Evolutionary conservation across 2,113 vertebrate species (phyloP).

Genomic region (Hypomesus transpacificus): DNA sequence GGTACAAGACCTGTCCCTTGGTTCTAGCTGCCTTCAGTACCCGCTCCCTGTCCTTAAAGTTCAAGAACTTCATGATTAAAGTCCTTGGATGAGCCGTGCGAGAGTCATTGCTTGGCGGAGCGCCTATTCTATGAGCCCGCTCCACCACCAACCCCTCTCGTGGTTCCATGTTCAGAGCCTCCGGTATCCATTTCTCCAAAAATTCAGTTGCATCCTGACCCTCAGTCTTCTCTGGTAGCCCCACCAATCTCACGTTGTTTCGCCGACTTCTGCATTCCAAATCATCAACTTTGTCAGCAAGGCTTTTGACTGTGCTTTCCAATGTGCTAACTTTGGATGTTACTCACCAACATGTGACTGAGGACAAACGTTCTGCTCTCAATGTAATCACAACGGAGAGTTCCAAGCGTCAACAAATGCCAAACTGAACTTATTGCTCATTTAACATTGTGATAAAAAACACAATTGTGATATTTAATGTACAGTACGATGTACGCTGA

Average conservation of each 20-base stretch:
- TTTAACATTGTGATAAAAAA: no score
- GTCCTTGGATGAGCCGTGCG: not conserved
- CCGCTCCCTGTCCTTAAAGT: constrained; percentile 5
- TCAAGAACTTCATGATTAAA: constrained; percentile 17
- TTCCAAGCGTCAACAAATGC: no score
- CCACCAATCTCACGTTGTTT: constrained; percentile 17
- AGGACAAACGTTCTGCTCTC: no score
- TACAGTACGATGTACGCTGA: no score
- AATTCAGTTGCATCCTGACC: no score
- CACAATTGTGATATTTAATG: no score
- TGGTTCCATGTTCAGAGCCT: not conserved
- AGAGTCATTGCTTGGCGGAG: not conserved
- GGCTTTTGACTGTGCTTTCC: no score
- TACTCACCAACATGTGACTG: no score
- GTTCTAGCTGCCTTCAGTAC: constrained; percentile 7
- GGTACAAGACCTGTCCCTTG: not conserved
- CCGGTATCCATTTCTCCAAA: not conserved
- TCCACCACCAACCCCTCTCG: not conserved
- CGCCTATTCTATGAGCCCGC: constrained; percentile 6
- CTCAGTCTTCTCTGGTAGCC: constrained; percentile 1
- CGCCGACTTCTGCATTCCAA: not conserved
- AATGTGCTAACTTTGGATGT: no score
- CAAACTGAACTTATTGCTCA: no score
- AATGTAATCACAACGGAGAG: no score
- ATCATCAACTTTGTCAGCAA: not conserved